Evolutionary conservation across 1,140 invertebrate species (phyloP).

Genomic region (Conus ventricosus): DNA sequence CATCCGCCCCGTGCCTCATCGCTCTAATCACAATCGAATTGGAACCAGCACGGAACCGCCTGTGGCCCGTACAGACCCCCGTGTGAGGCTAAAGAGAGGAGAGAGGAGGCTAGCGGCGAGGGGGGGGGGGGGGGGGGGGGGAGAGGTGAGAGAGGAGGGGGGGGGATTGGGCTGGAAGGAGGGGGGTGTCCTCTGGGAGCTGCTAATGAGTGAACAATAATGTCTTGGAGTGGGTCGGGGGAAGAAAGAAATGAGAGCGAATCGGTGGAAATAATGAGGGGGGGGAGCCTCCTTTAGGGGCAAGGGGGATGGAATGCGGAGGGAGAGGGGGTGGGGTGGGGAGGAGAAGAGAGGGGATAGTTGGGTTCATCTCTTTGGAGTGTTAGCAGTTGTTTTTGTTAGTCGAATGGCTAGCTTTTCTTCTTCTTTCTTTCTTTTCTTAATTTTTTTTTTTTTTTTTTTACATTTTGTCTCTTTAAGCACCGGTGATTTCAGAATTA

Average conservation of each 20-base stretch:
- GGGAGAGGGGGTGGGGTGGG: neutral
- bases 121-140: too few relatives aligned
- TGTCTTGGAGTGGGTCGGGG: neutral
- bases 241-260: neutral
- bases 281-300: neutral
- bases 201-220: constrained; percentile 19
- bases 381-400: too few relatives aligned
- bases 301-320: neutral
- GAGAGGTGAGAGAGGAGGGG: too few relatives aligned
- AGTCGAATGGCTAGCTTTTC: too few relatives aligned
- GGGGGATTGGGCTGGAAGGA: too few relatives aligned
- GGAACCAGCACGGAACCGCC: neutral
- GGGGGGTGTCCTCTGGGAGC: neutral
- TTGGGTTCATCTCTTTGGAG: too few relatives aligned
- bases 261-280: neutral
- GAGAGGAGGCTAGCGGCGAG: too few relatives aligned
- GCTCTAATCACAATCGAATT: constrained; percentile 35
- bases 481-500: too few relatives aligned
- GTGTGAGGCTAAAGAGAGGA: too few relatives aligned
- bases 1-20: constrained; percentile 21
- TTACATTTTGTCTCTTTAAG: too few relatives aligned
- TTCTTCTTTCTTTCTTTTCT: too few relatives aligned
- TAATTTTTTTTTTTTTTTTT: too few relatives aligned
- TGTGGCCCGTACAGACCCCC: neutral
- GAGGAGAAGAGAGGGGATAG: neutral